Evolutionary conservation across 2,797 vertebrate species (phyloP), one percentile per base, ranked within the genome.

Genomic region (Buceros bicornis): DNA sequence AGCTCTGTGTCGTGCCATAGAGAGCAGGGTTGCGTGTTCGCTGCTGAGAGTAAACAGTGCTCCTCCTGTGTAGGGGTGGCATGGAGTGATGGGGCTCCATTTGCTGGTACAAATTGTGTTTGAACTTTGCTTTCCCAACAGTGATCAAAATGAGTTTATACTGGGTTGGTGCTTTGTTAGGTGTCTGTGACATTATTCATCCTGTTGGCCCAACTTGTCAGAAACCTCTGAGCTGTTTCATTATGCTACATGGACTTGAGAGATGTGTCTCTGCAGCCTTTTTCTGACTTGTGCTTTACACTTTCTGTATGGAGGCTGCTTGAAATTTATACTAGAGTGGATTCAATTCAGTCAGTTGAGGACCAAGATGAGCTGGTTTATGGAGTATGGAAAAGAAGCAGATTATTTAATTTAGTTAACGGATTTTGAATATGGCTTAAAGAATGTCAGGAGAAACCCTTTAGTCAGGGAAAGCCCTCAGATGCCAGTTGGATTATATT

Each of bases 341-440:
- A 51, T 91, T 89, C 58, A 11, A 2, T 48, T 87, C 56, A 53
- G 76, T 69, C 62, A 67, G 62, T 37, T 85, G 65, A 89, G 92
- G 81, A 91, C 77, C 93, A 87, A 77, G 86, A 65, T 95, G 90
- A 97, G 25, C 18, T 84, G 58, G 61, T 90, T 94, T 93, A 92
- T 93, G 82, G 94, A 94, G 45, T 45, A 16, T n/a, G 77, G 57
- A 71, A 95, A 96, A 95, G 90, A 50, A 91, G n/a, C 56, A 88
- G 81, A 66, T 40, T 87, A 92, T 61, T 96, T 97, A 37, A 92
- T 96, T 95, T 94, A 95, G 92, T 95, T 95, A 95, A 96, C 93
- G 91, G 60, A 62, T 95, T 94, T 93, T 91, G 93, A 97, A 93
- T 92, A 93, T 70, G 58, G 90, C 79, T 53, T 37, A 29, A 92